Evolutionary conservation across 2,113 vertebrate species (phyloP), one percentile per base, ranked within the genome.

Genomic region (Rutilus rutilus): DNA sequence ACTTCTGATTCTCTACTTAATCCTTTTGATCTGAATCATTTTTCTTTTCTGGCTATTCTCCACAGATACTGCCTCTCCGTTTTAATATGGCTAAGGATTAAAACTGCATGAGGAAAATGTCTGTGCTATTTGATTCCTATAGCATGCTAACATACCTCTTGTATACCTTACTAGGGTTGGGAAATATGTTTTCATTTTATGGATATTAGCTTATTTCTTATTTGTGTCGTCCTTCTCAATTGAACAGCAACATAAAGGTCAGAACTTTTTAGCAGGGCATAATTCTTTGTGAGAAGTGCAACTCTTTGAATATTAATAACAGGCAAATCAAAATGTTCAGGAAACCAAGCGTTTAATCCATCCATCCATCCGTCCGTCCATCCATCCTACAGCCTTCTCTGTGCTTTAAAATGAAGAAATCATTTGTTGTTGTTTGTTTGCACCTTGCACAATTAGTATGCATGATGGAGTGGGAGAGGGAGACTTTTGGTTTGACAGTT

Each of bases 1-100:
- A 88, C 50, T 69, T 82, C 47, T 71, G 83, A 73, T 86, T 85
- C 30, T 81, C 47, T 67, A 15, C 47, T 67, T 78, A 88, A 83
- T 78, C 87, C 69, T 74, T 52, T 76, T 82, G 69, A 85, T 85
- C 59, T 85, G 15, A 87, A 80, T 64, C 52, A 25, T 54, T 47
- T 57, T 65, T 50, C 23, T 86, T 77, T 82, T 82, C 45, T 69
- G 42, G 30, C 33, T 42, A n/a, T 60, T 36, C 77, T 79, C 30
- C 47, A 60, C 45, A 50, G 12, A 52, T 30, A 30, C 74, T 76
- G 74, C 85, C 42, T 78, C 52, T 30, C 67, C 33, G 77, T 78
- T 65, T 79, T 45, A 74, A 81, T 75, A 67, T 78, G 75, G 19
- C n/a, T 54, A 52, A 21, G 47, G 74, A 65, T 65, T 85, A 65